Evolutionary conservation across 2,797 vertebrate genomes (phyloP).

Genomic region (Silurus lanzhouensis): DNA sequence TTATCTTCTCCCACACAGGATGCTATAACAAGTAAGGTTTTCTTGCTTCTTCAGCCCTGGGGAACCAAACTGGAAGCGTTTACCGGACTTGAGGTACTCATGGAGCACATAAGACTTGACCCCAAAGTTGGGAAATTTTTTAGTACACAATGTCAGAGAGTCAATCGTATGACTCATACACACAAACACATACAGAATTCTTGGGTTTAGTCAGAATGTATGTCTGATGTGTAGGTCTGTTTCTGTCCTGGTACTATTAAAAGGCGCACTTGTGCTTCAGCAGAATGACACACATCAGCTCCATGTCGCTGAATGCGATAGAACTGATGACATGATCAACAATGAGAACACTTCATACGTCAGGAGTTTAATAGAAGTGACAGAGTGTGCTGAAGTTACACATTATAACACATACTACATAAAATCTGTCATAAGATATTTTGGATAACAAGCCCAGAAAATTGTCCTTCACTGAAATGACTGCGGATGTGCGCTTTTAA

Average conservation of each 20-base stretch:
- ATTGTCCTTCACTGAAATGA: not conserved
- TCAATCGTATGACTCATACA: not conserved
- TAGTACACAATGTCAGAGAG: not conserved
- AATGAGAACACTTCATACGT: not conserved
- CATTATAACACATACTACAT: not conserved
- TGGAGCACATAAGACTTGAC: not conserved
- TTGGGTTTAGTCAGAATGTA: no score
- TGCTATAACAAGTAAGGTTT: not conserved
- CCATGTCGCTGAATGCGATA: no score
- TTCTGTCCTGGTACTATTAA: not conserved
- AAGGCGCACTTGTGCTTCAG: not conserved
- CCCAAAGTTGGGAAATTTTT: not conserved
- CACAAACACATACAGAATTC: not conserved
- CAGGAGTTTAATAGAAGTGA: not conserved
- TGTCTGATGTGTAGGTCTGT: no score
- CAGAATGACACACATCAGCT: not conserved
- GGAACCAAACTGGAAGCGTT: not conserved
- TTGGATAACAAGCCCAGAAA: not conserved
- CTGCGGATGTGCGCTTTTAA: not conserved
- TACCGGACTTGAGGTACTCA: not conserved
- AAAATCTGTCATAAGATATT: no score
- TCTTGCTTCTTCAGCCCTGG: not conserved
- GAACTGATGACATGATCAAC: not conserved
- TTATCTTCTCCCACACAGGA: not conserved
- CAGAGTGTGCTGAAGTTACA: not conserved